These are phyloP conservation scores for Brachionus rotundiformis DNA, from an alignment of 1,140 invertebrate genomes.

Conservation along the genomic window DNA sequence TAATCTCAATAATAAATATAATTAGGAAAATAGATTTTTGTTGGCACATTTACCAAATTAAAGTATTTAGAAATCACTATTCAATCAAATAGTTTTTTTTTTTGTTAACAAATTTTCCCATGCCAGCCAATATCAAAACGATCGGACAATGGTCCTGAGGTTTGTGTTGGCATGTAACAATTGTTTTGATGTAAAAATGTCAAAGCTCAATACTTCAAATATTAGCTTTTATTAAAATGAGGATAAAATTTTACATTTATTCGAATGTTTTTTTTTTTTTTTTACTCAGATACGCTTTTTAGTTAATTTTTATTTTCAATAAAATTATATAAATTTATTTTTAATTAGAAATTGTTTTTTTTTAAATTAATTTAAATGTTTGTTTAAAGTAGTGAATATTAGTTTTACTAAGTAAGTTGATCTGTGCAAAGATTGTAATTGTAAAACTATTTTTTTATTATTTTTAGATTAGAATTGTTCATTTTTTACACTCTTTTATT, in stretches of 20 bases:
- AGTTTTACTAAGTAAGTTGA: too few relatives aligned
- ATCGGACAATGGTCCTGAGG: not conserved
- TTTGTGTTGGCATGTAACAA: not conserved
- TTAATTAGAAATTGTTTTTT: not conserved
- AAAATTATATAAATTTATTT: not conserved
- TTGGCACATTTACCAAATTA: not conserved
- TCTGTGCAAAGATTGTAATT: too few relatives aligned
- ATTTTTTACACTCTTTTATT: too few relatives aligned
- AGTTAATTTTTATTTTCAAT: not conserved
- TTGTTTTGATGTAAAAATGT: not conserved
- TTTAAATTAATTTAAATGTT: not conserved
- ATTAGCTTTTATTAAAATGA: not conserved
- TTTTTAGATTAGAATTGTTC: too few relatives aligned
- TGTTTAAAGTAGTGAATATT: not conserved
- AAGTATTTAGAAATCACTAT: not conserved
- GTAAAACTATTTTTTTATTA: too few relatives aligned
- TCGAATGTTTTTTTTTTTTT: not conserved
- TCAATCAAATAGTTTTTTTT: not conserved
- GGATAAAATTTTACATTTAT: slow-evolving; percentile 2
- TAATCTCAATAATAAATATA: slow-evolving; percentile 1
- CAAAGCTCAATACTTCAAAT: not conserved
- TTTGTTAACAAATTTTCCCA: not conserved
- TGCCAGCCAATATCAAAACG: not conserved
- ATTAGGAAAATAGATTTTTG: slow-evolving; percentile 15
- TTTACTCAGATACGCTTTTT: not conserved